Base-by-base conservation (phyloP, 2,888 invertebrate genomes). In the Cheilosia pagana region DNA sequence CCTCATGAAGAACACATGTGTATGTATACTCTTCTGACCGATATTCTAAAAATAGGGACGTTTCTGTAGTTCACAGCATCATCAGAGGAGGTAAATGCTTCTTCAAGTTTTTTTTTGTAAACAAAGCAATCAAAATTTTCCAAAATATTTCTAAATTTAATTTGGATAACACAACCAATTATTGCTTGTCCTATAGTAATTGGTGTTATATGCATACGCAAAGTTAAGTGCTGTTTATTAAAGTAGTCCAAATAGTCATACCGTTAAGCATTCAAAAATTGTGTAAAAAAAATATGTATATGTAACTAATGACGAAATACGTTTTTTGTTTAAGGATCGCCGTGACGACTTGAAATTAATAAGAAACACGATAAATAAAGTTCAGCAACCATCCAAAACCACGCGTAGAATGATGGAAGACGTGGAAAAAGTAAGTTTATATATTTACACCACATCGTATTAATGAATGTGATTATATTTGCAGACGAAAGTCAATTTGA, bases 281-380 rank as follows among this genome's bases (percentile, higher is more conserved):
- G 14, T 43, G 41, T 43, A 41, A n/a, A 25, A 14, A 48, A 39
- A n/a, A 19, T 19, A 25, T 6, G 43, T 23, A 19, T 19, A 25
- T 6, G 43, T 12, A 48, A 59, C 12, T 50, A 45, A 23, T 45
- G 7, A 19, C 28, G 21, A 35, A 23, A 55, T 21, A 14, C 12
- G 12, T 35, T n/a, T 28, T 67, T 55, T 71, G 53, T 87, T 87
- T 43, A 87, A 91, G 91, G 91, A 91, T 88, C 91, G 91, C 53
- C 90, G 90, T 57, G 91, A 91, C 91, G 91, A 91, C 87, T 90
- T 91, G 65, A 91, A 91, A 87, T 88, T 90, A 62, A 91, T 91
- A 87, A 90, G 90, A 41, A 89, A 90, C 68, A 90, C 90, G 85
- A 91, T 91, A 87, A 90, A 91, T 62, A 91, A 91, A 87, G 90